Evolutionary conservation across 2,888 invertebrate genomes (phyloP).

Genomic region (Eucera pruinosa): DNA sequence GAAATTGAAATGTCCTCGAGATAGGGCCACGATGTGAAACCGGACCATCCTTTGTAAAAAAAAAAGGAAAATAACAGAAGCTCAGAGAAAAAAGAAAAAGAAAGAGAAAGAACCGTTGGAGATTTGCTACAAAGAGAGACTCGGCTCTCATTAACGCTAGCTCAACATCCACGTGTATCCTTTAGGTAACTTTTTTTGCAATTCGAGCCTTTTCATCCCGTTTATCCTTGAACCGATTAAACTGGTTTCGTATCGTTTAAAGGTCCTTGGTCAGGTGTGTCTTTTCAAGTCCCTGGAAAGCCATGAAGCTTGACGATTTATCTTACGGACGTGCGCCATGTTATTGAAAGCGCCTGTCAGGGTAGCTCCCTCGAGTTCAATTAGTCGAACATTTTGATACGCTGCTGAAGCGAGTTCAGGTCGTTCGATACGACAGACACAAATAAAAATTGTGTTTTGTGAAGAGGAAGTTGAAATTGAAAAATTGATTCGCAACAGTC

Average conservation of each 20-base stretch:
- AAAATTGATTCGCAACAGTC: background rate
- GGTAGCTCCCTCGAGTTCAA: constrained; percentile 10
- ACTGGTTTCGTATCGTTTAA: constrained; percentile 22
- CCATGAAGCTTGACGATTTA: constrained; percentile 32
- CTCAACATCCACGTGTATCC: background rate
- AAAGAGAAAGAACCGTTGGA: background rate
- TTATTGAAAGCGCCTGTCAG: constrained; percentile 43
- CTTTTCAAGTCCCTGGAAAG: constrained; percentile 1
- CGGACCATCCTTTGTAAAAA: constrained; percentile 20
- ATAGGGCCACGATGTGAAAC: constrained; percentile 28
- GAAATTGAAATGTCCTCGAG: constrained; percentile 65
- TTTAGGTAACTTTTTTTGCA: background rate
- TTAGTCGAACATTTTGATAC: constrained; percentile 29
- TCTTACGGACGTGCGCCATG: constrained; percentile 25
- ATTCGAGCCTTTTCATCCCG: constrained; percentile 18
- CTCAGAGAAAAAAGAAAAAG: background rate
- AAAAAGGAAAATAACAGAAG: background rate
- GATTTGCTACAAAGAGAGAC: constrained; percentile 15
- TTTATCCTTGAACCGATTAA: constrained; percentile 16
- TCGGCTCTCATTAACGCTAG: constrained; percentile 11
- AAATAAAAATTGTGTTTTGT: background rate
- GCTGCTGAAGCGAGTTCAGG: background rate
- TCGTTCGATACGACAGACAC: background rate
- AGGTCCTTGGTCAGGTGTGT: constrained; percentile 25
- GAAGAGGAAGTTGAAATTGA: background rate